Conservation (phyloP, 2,797 vertebrate genomes). For the Jordanella pulchra region DNA sequence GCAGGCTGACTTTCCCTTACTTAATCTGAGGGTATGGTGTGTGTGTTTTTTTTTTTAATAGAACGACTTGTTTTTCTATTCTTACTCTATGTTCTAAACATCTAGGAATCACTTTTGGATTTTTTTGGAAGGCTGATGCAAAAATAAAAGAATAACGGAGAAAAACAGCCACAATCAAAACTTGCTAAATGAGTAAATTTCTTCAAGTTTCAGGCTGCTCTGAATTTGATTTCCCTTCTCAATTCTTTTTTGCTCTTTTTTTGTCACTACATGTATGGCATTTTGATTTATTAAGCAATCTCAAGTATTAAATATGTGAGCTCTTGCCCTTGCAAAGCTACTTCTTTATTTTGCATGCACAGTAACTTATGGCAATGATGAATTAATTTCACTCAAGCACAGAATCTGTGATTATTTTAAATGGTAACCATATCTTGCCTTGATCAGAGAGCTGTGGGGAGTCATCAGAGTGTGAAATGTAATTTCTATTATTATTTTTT, state of each 20-base stretch:
- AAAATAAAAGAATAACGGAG: slow-evolving; percentile 31
- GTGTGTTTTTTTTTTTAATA: slow-evolving; percentile 64
- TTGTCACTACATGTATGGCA: slow-evolving; percentile 83
- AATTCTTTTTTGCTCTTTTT: slow-evolving; percentile 49
- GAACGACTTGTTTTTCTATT: slow-evolving; percentile 64
- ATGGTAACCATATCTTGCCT: slow-evolving; percentile 80
- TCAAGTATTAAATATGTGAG: slow-evolving; percentile 84
- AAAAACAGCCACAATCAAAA: slow-evolving; percentile 42
- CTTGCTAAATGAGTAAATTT: slow-evolving; percentile 11
- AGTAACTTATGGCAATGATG: slow-evolving; percentile 88
- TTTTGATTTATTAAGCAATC: slow-evolving; percentile 96
- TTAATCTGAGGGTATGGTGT: slow-evolving; percentile 66
- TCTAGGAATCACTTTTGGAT: slow-evolving; percentile 39
- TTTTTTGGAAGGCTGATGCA: slow-evolving; percentile 30
- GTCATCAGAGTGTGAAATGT: slow-evolving; percentile 77
- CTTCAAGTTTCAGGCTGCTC: slow-evolving; percentile 45
- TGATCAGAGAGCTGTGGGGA: slow-evolving; percentile 75
- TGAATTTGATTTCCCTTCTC: slow-evolving; percentile 33
- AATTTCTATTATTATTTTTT: slow-evolving; percentile 68
- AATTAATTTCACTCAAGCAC: slow-evolving; percentile 93
- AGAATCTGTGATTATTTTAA: slow-evolving; percentile 89
- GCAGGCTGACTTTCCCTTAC: slow-evolving; percentile 59
- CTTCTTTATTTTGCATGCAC: slow-evolving; percentile 84
- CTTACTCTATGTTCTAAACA: slow-evolving; percentile 30
- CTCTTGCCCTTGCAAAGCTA: slow-evolving; percentile 70